Evolutionary conservation across 2,888 invertebrate genomes (phyloP), one percentile per base, ranked within the genome.

Genomic region (Tribolium freemani): DNA sequence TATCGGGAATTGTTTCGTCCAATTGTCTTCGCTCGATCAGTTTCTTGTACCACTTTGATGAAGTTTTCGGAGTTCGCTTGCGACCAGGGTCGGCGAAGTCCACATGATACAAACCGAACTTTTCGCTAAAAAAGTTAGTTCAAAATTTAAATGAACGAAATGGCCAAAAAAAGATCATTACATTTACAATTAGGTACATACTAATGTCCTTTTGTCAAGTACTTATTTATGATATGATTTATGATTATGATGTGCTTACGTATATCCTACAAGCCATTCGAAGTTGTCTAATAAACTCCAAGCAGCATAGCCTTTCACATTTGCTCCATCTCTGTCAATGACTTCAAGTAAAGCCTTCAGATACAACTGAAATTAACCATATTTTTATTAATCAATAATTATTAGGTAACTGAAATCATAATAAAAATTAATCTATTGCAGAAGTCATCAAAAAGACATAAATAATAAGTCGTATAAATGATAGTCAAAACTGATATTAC

Each of bases 91-190:
- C 89, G 0, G 85, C 82, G 80, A 91, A 92, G 80, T 94, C 90
- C 0, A 93, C 91, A 79, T 90, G 88, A 76, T 90, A 91, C 0
- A 93, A 78, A 3, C 94, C 93, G 83, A 92, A 93, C 79, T 88
- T 89, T 78, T 89, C 88, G 8, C 91, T 91, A 83, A 61, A 89
- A 26, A 0, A 26, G 2, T 31, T 31, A 31, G 1, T 31, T 9
- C 2, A 3, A 2, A 16, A 16, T 16, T 16, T 16, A 16, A 16
- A 16, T 16, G 2, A 16, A 16, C 1, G 16, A 16, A 16, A 16
- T 16, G 16, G 2, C 16, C 16, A 16, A 16, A 16, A 16, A 16
- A 2, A 16, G 2, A 16, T 31, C 1, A 8, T 31, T 31, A 31
- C 9, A 31, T 31, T 31, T 2, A 31, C 31, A 1, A 9, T 31